A percentile compares a stretch with the other conserved stretches of the same genome.
Conservation (phyloP, 2,888 invertebrate genomes). For the Pollenia labialis region DNA sequence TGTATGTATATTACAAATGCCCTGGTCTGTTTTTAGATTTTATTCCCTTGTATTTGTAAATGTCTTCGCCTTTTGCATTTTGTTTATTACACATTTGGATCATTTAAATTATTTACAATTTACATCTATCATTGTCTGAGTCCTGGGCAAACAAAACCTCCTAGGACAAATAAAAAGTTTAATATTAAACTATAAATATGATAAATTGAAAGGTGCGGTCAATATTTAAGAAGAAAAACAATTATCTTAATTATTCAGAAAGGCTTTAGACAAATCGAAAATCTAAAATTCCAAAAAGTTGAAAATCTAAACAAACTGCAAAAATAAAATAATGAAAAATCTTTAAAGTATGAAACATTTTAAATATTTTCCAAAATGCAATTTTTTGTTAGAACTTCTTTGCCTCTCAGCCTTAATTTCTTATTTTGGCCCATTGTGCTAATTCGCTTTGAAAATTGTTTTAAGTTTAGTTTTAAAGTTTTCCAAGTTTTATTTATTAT, state of each 20-base stretch:
- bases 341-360: too few relatives aligned
- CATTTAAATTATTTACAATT: slow-evolving; percentile 48
- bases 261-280: background rate
- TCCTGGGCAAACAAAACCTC: background rate
- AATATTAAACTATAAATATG: background rate
- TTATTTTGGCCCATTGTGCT: too few relatives aligned
- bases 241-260: too few relatives aligned
- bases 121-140: slow-evolving; percentile 5
- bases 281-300: background rate
- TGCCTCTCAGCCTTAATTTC: too few relatives aligned
- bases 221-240: too few relatives aligned
- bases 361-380: too few relatives aligned
- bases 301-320: too few relatives aligned
- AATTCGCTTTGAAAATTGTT: too few relatives aligned
- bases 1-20: slow-evolving; percentile 20
- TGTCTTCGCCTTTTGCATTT: slow-evolving; percentile 31
- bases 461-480: background rate
- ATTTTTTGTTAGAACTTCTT: too few relatives aligned
- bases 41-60: background rate
- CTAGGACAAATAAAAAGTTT: background rate
- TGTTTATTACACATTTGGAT: slow-evolving; percentile 43
- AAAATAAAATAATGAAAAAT: too few relatives aligned
- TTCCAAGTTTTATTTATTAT: slow-evolving; percentile 11
- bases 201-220: background rate
- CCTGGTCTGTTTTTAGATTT: slow-evolving; percentile 9